These are phyloP conservation scores for Aldabrachelys gigantea DNA, from an alignment of 2,113 vertebrate genomes.

Conservation along the genomic window DNA sequence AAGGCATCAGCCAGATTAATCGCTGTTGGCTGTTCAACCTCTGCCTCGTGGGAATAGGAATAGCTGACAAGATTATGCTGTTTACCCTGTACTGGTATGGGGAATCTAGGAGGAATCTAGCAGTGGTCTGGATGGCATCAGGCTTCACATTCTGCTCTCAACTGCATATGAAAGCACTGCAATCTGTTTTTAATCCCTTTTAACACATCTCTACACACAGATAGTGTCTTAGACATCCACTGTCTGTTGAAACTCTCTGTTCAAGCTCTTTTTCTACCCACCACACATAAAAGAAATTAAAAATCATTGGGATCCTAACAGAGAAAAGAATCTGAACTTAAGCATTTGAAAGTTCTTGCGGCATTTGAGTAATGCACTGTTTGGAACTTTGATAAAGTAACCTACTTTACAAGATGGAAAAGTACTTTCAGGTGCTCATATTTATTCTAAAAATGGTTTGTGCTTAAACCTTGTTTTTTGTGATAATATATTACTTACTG, in stretches of 20 bases:
- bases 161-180: not conserved
- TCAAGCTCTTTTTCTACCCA: not conserved
- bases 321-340: not conserved
- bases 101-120: conserved; percentile 1
- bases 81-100: not conserved
- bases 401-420: not conserved
- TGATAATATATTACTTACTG: not conserved
- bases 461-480: not conserved
- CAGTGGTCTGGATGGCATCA: not conserved
- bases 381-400: not conserved
- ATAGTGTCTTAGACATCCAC: not conserved
- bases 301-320: not conserved
- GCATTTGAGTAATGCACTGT: not conserved
- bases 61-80: conserved; percentile 11
- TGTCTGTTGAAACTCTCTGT: not conserved
- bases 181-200: not conserved
- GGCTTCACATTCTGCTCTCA: not conserved
- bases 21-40: not conserved
- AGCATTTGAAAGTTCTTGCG: not conserved
- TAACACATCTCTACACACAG: not conserved
- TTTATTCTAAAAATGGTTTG: not conserved
- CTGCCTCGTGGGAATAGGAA: not conserved
- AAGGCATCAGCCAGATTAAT: not conserved
- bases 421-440: not conserved
- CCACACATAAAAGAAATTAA: not conserved